A percentile compares a stretch with the other conserved stretches of the same genome.
Evolutionary conservation across 2,888 invertebrate species (phyloP).

Genomic region (Pseudococcus longispinus): DNA sequence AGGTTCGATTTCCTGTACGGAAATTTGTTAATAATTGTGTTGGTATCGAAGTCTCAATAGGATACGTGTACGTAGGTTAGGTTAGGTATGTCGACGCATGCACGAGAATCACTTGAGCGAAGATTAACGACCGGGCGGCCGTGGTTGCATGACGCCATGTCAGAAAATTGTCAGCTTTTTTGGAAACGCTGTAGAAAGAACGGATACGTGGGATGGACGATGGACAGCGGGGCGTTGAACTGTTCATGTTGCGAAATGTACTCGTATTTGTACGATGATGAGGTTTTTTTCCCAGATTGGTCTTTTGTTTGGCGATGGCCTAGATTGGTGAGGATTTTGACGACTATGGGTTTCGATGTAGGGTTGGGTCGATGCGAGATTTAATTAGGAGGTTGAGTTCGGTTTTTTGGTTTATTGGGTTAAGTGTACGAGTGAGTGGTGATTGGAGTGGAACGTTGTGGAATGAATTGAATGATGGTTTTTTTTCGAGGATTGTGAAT

Average conservation of each 20-base stretch:
- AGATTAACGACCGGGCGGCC: neutral
- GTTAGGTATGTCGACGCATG: neutral
- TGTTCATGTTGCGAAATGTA: neutral
- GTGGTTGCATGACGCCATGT: neutral
- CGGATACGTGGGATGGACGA: neutral
- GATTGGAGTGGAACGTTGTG: neutral
- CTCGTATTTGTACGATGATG: neutral
- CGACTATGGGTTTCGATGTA: neutral
- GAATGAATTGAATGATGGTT: neutral
- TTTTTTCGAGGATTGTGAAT: neutral
- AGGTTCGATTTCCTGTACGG: constrained; percentile 6
- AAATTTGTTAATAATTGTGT: constrained; percentile 3
- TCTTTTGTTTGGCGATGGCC: neutral
- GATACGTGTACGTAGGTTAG: neutral
- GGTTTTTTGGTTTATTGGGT: neutral
- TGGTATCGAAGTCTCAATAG: neutral
- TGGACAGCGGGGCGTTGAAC: neutral
- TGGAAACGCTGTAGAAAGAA: neutral
- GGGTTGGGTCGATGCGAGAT: neutral
- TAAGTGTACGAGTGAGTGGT: neutral
- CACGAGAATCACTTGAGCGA: neutral
- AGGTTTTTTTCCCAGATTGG: neutral
- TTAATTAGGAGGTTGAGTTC: neutral
- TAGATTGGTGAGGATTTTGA: neutral
- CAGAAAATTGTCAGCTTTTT: neutral